Evolutionary conservation across 1,140 invertebrate genomes (phyloP).

Genomic region (Copidosoma floridanum): DNA sequence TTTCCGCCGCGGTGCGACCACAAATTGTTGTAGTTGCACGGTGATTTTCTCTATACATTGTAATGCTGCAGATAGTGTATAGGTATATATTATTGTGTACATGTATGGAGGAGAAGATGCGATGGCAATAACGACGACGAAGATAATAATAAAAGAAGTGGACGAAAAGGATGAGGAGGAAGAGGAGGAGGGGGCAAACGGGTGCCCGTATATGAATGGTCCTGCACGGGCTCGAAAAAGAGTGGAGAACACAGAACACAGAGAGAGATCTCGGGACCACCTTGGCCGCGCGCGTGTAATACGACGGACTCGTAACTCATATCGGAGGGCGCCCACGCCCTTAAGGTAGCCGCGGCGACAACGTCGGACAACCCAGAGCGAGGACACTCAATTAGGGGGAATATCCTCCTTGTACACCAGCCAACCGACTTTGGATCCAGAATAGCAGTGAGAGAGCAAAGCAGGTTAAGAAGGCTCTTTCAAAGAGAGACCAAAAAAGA

Average conservation of each 20-base stretch:
- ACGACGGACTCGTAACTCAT: slow-evolving; percentile 57
- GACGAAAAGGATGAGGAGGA: background rate
- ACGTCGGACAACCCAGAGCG: slow-evolving; percentile 54
- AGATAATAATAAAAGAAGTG: too few relatives aligned
- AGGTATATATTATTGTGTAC: too few relatives aligned
- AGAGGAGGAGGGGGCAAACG: slow-evolving; percentile 5
- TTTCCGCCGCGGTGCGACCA: too few relatives aligned
- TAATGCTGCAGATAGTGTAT: too few relatives aligned
- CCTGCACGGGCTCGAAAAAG: too few relatives aligned
- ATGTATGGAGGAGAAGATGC: too few relatives aligned
- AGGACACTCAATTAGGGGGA: slow-evolving; percentile 56
- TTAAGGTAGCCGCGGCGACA: slow-evolving; percentile 54
- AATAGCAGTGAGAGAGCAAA: too few relatives aligned
- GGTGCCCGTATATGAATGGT: slow-evolving; percentile 46
- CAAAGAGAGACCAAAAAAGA: slow-evolving; percentile 13
- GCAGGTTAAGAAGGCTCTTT: slow-evolving; percentile 23
- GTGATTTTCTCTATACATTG: too few relatives aligned
- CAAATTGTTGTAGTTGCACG: too few relatives aligned
- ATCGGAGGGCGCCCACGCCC: slow-evolving; percentile 51
- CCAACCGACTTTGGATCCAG: too few relatives aligned
- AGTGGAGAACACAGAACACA: slow-evolving; percentile 31
- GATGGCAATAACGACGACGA: too few relatives aligned
- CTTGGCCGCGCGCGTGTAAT: slow-evolving; percentile 47
- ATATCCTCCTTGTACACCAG: too few relatives aligned
- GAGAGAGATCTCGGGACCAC: slow-evolving; percentile 43